Conservation (phyloP, 64 coral and sea anemone genomes). For the Acropora yongei region DNA sequence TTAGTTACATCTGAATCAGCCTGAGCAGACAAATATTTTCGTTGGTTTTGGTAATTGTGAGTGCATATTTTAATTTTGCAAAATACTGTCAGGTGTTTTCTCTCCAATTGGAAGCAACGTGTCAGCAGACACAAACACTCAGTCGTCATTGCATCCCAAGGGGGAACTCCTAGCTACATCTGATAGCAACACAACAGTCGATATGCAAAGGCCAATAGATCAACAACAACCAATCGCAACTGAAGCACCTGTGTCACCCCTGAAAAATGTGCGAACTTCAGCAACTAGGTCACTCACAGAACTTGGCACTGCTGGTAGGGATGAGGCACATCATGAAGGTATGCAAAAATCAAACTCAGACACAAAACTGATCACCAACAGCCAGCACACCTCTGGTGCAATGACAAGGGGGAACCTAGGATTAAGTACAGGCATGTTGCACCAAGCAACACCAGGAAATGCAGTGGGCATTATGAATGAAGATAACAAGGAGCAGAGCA, state of each 20-base stretch:
- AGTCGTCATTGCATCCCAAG: neutral
- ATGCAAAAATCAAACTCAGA: constrained; percentile 10
- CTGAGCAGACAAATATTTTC: too few species aligned
- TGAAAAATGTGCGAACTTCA: neutral
- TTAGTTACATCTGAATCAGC: too few species aligned
- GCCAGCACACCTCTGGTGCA: neutral
- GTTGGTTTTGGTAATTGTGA: neutral
- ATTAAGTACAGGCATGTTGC: neutral
- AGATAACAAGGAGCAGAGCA: neutral
- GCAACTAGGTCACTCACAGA: neutral
- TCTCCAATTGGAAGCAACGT: constrained; percentile 36
- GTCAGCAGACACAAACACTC: neutral
- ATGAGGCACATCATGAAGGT: neutral
- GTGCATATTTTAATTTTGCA: neutral
- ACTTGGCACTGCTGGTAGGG: neutral
- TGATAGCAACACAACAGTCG: neutral
- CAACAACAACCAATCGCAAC: neutral
- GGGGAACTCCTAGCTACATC: neutral
- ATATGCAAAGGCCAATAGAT: constrained; percentile 15
- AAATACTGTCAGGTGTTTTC: constrained; percentile 8
- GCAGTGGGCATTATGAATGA: neutral
- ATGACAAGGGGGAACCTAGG: neutral
- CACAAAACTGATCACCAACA: constrained; percentile 4
- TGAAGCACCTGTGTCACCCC: neutral
- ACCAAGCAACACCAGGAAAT: neutral